Base-by-base conservation (phyloP, 2,888 invertebrate genomes). In the Zeuzera pyrina region DNA sequence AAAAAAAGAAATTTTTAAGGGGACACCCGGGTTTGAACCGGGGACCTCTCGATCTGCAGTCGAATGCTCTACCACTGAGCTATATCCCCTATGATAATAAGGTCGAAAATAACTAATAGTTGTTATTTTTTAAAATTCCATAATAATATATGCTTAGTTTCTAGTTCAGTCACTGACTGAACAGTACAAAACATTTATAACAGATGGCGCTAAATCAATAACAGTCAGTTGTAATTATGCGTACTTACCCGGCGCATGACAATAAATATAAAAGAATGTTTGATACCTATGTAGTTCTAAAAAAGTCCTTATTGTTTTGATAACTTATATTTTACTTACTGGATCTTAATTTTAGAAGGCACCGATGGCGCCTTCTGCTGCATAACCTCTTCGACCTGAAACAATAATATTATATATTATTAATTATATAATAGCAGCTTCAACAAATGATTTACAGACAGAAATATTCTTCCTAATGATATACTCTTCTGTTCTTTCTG, bases 11-110 rank as follows among this genome's bases (percentile, higher is more conserved):
- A 8, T 21, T 12, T 1, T 2, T 2, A 7, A 81, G 79, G 77
- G 76, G 77, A 77, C 76, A 78, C 77, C 79, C 79, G 79, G 78
- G 77, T 78, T 81, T 78, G 79, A 79, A 81, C 78, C 81, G 78
- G 78, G 79, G 77, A 81, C 79, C 78, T 79, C 78, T 79, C 77
- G 77, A 77, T 78, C 78, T 77, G 78, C 78, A 78, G 78, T 78
- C 77, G 79, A 79, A 78, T 77, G 79, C 78, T 78, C 78, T 79
- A 79, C 78, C 79, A 79, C 77, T 79, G 78, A 79, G 78, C 78
- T 81, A 79, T 77, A 78, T 78, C 78, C 78, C 79, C 73, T 2
- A 1, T 47, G 36, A 0, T 0, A 0, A 0, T 0, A 0, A 0
- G 0, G 12, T 2, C 19, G 50, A 72, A 77, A 68, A 47, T 57